Conservation (phyloP, 2,797 vertebrate species). For the Psittacula echo region DNA sequence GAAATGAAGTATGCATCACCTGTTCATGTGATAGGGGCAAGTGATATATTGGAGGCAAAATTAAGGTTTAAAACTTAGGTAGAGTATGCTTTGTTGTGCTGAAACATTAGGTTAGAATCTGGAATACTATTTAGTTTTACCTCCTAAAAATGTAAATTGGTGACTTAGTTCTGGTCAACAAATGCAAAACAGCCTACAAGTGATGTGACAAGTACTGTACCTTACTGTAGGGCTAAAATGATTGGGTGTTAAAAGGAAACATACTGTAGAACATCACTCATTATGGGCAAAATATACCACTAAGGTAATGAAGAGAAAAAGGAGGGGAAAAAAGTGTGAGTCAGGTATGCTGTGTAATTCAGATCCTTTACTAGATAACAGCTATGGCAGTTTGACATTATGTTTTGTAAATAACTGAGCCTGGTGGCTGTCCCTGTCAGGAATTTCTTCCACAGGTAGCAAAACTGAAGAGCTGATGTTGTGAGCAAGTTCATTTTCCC, state of each 20-base stretch:
- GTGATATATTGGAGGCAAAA: not conserved
- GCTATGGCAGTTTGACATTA: not conserved
- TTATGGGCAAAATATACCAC: not conserved
- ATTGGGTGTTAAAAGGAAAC: not conserved
- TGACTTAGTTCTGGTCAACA: not conserved
- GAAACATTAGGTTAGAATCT: not conserved
- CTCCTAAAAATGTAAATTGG: not conserved
- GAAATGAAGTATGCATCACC: not conserved
- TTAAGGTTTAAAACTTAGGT: not conserved
- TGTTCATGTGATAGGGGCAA: not conserved
- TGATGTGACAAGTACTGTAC: not conserved
- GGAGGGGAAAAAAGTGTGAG: rapidly evolving
- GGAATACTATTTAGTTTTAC: not conserved
- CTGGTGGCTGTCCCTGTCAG: not conserved
- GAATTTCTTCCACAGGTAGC: not conserved
- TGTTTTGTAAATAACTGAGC: not conserved
- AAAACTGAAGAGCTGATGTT: not conserved
- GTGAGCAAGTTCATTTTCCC: not conserved
- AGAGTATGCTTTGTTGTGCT: not conserved
- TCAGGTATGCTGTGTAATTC: not conserved
- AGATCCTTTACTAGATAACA: not conserved
- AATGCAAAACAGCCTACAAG: not conserved
- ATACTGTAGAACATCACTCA: not conserved
- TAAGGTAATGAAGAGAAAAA: not conserved
- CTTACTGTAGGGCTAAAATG: not conserved